Conservation (phyloP, 2,888 invertebrate genomes). For the Cephus nigrinus region DNA sequence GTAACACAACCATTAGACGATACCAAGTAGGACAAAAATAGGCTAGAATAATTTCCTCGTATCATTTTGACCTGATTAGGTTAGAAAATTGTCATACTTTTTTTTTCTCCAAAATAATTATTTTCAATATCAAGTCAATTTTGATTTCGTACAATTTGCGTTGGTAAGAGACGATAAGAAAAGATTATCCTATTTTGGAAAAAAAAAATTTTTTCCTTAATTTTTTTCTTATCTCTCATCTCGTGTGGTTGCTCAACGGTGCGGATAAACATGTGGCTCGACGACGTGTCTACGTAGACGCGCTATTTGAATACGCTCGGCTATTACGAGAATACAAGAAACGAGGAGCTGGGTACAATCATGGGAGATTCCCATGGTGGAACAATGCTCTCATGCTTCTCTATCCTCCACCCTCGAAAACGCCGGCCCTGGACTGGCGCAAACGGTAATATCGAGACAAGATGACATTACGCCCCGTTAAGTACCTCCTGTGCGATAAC, state of each 20-base stretch:
- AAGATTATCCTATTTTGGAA: neutral
- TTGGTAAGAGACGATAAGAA: neutral
- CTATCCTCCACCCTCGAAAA: slow-evolving; percentile 23
- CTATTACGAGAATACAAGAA: slow-evolving; percentile 62
- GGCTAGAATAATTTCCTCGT: neutral
- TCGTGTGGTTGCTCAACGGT: slow-evolving; percentile 50
- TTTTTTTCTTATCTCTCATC: neutral
- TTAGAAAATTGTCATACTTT: neutral
- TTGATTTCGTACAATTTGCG: neutral
- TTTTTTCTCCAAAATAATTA: neutral
- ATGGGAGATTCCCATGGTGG: slow-evolving; percentile 63
- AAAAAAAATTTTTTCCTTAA: too few species aligned
- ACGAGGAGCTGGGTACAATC: slow-evolving; percentile 59
- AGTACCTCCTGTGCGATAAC: slow-evolving; percentile 10
- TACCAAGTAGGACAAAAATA: neutral
- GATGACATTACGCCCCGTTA: slow-evolving; percentile 41
- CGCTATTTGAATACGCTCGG: slow-evolving; percentile 54
- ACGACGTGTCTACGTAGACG: slow-evolving; percentile 15
- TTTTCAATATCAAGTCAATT: neutral
- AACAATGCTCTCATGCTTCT: slow-evolving; percentile 51
- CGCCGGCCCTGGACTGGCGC: slow-evolving; percentile 40
- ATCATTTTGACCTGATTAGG: neutral
- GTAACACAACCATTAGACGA: neutral
- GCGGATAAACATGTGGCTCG: slow-evolving; percentile 46
- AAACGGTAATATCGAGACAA: slow-evolving; percentile 46